phyloP scores from a whole-genome alignment of 2,113 vertebrate species.

The Trogon melanurus region DNA sequence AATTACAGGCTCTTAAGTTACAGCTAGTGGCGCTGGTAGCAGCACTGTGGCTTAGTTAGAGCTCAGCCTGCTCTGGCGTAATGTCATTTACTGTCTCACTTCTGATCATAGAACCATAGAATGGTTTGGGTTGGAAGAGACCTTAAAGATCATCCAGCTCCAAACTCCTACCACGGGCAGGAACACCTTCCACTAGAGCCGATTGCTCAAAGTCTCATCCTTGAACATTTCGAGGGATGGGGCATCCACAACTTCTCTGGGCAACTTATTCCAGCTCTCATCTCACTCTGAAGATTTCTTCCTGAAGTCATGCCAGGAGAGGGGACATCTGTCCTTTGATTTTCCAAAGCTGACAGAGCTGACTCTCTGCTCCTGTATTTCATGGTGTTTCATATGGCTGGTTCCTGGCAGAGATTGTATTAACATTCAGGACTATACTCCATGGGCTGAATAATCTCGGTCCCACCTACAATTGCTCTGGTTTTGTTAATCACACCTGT shows the following conservation, averaged over 20 bases:
- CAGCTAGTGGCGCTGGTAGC: not conserved
- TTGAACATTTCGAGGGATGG: no score
- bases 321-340: not conserved
- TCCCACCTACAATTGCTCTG: not conserved
- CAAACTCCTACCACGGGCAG: not conserved
- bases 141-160: not conserved
- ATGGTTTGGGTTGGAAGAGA: not conserved
- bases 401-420: not conserved
- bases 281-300: not conserved
- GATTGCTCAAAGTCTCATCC: not conserved
- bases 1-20: not conserved
- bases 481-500: accelerated
- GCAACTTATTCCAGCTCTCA: not conserved
- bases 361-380: not conserved
- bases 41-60: not conserved
- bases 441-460: not conserved
- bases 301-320: not conserved
- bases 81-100: not conserved
- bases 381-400: not conserved
- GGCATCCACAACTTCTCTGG: no score
- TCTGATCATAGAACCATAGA: not conserved
- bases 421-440: not conserved
- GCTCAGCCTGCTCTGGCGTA: not conserved
- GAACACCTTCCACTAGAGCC: not conserved
- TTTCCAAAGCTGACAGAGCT: not conserved